These are phyloP conservation scores for Nyctalus aviator DNA, from an alignment of 2,797 vertebrate species.

Conservation along the genomic window DNA sequence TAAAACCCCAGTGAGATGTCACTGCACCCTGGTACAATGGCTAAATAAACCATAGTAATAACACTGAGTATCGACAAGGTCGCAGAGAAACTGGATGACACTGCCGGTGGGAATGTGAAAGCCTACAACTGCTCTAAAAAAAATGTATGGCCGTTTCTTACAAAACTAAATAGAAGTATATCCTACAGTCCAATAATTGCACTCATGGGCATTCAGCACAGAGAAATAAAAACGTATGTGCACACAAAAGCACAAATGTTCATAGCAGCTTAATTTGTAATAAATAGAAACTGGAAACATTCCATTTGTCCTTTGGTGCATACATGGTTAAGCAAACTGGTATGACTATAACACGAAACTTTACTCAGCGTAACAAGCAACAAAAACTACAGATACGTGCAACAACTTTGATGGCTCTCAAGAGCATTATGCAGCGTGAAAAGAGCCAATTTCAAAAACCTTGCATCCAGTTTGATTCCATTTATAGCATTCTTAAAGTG, in stretches of 20 bases:
- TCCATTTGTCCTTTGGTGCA: neutral
- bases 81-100: neutral
- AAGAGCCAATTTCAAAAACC: neutral
- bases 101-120: neutral
- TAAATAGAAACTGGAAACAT: neutral
- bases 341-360: neutral
- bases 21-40: neutral
- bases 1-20: neutral
- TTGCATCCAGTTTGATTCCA: neutral
- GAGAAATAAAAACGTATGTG: neutral
- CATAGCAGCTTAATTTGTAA: neutral
- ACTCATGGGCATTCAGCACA: neutral
- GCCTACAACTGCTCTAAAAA: neutral
- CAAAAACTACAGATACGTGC: neutral
- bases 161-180: neutral
- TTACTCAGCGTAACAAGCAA: neutral
- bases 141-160: neutral
- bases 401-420: neutral
- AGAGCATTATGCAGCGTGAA: neutral
- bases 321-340: neutral
- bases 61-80: neutral
- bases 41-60: neutral
- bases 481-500: neutral
- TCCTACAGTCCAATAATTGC: neutral
- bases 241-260: neutral